Conservation (phyloP, 2,113 vertebrate species). For the Trichomycterus rosablanca region DNA sequence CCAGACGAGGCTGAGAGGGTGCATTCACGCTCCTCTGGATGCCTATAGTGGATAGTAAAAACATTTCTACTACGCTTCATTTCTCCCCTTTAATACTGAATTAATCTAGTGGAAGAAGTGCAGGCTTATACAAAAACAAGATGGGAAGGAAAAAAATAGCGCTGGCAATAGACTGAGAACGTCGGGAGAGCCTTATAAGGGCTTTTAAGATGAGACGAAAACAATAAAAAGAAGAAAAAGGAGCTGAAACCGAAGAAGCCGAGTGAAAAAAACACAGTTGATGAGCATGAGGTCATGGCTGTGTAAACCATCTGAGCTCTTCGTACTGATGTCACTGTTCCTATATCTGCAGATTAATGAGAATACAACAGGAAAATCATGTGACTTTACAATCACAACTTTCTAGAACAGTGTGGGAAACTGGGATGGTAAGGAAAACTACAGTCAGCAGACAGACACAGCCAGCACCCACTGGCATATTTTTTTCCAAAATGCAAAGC, state of each 20-base stretch:
- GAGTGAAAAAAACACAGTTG: slow-evolving; percentile 34
- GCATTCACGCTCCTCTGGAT: slow-evolving; percentile 35
- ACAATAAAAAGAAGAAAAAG: slow-evolving; percentile 39
- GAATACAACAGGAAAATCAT: slow-evolving; percentile 9
- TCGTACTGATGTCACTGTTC: slow-evolving; percentile 21
- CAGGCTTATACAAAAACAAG: slow-evolving; percentile 25
- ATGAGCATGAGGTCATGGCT: slow-evolving; percentile 34
- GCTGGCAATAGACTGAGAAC: slow-evolving; percentile 10
- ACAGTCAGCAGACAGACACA: not conserved
- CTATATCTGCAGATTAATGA: slow-evolving; percentile 12
- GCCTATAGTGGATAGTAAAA: slow-evolving; percentile 27
- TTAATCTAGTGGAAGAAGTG: slow-evolving; percentile 42
- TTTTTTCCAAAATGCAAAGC: not conserved
- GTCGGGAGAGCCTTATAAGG: slow-evolving; percentile 23
- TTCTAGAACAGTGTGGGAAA: slow-evolving; percentile 13
- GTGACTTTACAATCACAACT: not conserved
- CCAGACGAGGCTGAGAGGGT: slow-evolving; percentile 28
- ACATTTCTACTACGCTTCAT: slow-evolving; percentile 35
- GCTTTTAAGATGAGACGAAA: slow-evolving; percentile 20
- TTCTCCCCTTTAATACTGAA: slow-evolving; percentile 33
- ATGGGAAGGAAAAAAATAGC: slow-evolving; percentile 8
- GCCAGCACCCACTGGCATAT: not conserved
- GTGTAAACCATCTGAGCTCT: slow-evolving; percentile 23
- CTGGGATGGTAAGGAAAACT: slow-evolving; percentile 16
- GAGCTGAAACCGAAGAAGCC: slow-evolving; percentile 18